Percentiles rank a stretch among this genome's conserved stretches.
Conservation (phyloP, 2,888 invertebrate species). For the Ophion obscuratus region DNA sequence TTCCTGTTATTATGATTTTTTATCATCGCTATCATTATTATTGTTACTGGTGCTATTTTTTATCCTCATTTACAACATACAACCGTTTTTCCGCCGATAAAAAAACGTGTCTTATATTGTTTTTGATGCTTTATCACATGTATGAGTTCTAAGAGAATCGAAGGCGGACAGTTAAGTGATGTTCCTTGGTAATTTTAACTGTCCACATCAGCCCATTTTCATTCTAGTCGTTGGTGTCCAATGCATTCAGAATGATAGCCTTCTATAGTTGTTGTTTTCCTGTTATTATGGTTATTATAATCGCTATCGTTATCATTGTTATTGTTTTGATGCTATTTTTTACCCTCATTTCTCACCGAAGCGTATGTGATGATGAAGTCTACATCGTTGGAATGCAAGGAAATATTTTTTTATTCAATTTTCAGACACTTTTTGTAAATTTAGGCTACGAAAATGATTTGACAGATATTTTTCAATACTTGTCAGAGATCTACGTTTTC, state of each 20-base stretch:
- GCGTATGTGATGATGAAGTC: slow-evolving; percentile 4
- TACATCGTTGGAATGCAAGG: background rate
- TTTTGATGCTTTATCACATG: too few species aligned
- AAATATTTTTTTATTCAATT: background rate
- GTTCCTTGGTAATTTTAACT: too few species aligned
- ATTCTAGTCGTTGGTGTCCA: too few species aligned
- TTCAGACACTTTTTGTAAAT: background rate
- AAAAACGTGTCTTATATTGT: too few species aligned
- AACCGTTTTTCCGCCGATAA: too few species aligned
- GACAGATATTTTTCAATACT: background rate
- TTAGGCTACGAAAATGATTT: background rate
- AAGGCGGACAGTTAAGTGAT: too few species aligned
- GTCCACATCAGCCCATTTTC: too few species aligned
- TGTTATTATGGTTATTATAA: background rate
- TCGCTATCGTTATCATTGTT: background rate
- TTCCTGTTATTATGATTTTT: background rate
- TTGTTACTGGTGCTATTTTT: background rate
- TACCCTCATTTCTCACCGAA: background rate
- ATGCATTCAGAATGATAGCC: background rate
- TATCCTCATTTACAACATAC: background rate
- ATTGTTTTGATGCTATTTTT: background rate
- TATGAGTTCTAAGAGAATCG: too few species aligned
- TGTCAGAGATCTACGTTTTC: too few species aligned
- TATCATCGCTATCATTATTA: background rate
- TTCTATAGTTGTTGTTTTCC: background rate